These are phyloP conservation scores for Pristionchus mayeri DNA, from an alignment of 2,888 invertebrate genomes.

Conservation along the genomic window DNA sequence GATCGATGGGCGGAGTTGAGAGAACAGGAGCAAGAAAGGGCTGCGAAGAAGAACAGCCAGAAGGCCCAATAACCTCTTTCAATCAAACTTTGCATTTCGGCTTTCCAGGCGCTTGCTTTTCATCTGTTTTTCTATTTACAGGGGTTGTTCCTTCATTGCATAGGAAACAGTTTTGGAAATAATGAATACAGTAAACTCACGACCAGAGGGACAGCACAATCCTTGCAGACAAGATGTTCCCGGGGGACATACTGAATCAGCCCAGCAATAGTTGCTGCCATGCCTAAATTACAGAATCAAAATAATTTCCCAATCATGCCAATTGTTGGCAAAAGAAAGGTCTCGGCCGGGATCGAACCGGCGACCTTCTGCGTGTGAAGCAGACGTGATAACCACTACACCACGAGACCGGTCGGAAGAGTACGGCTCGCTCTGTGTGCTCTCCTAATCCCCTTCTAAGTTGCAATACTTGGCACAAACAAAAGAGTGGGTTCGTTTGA, in stretches of 20 bases:
- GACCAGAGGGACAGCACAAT: slow-evolving; percentile 70
- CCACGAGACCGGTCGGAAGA: slow-evolving; percentile 49
- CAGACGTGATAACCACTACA: slow-evolving; percentile 61
- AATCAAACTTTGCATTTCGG: neutral
- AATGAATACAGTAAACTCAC: slow-evolving; percentile 58
- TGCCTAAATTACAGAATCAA: too few relatives aligned
- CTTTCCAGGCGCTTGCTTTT: neutral
- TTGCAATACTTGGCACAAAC: slow-evolving; percentile 48
- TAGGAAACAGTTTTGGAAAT: slow-evolving; percentile 14
- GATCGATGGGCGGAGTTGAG: slow-evolving; percentile 36
- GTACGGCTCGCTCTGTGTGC: slow-evolving; percentile 28
- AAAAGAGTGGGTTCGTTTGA: slow-evolving; percentile 10
- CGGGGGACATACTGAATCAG: slow-evolving; percentile 72
- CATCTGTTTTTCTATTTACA: neutral
- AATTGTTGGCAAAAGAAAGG: slow-evolving; percentile 31
- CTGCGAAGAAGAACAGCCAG: slow-evolving; percentile 12
- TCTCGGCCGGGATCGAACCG: slow-evolving; percentile 57
- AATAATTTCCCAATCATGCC: too few relatives aligned
- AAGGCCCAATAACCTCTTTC: neutral
- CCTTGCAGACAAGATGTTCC: slow-evolving; percentile 69
- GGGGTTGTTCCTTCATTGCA: neutral
- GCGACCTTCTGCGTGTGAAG: slow-evolving; percentile 61
- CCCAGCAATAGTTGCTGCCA: slow-evolving; percentile 75
- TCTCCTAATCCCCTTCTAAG: slow-evolving; percentile 35
- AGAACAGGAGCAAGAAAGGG: slow-evolving; percentile 26